A percentile compares a stretch with the other conserved stretches of the same genome.
Evolutionary conservation across 1,140 invertebrate species (phyloP).

Genomic region (Patella vulgata): DNA sequence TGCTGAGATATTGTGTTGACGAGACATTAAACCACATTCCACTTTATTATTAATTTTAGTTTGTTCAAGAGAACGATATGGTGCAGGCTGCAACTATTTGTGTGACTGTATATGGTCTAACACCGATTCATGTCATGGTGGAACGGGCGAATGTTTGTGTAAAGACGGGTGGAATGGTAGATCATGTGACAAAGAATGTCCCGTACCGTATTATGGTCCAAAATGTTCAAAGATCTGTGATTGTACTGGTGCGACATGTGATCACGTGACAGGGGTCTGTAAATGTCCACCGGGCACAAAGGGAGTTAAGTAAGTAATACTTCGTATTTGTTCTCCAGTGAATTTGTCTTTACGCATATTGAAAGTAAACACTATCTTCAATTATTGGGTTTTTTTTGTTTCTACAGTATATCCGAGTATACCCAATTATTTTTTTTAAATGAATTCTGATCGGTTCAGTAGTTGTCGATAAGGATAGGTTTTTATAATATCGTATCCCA

Average conservation of each 20-base stretch:
- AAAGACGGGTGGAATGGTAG: slow-evolving; percentile 66
- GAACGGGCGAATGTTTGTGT: slow-evolving; percentile 77
- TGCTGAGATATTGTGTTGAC: too few relatives aligned
- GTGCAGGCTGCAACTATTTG: slow-evolving; percentile 81
- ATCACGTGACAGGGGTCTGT: slow-evolving; percentile 15
- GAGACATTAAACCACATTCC: too few relatives aligned
- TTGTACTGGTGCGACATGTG: slow-evolving; percentile 2
- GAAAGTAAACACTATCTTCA: too few relatives aligned
- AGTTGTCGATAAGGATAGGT: too few relatives aligned
- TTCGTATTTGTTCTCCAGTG: not conserved
- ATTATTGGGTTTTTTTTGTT: too few relatives aligned
- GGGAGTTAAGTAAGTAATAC: slow-evolving; percentile 43
- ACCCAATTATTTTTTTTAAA: too few relatives aligned
- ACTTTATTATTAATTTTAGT: slow-evolving; percentile 49
- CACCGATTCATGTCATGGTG: slow-evolving; percentile 60
- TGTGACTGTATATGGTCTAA: slow-evolving; percentile 82
- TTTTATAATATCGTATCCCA: too few relatives aligned
- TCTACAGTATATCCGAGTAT: too few relatives aligned
- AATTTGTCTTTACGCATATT: too few relatives aligned
- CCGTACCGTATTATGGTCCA: slow-evolving; percentile 5
- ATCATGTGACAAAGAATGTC: slow-evolving; percentile 8
- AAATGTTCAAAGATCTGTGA: slow-evolving; percentile 7
- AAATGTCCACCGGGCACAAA: slow-evolving; percentile 70
- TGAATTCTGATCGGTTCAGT: too few relatives aligned
- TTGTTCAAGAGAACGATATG: slow-evolving; percentile 52